phyloP scores from a whole-genome alignment of 2,888 invertebrate species.

The Ormia ochracea region DNA sequence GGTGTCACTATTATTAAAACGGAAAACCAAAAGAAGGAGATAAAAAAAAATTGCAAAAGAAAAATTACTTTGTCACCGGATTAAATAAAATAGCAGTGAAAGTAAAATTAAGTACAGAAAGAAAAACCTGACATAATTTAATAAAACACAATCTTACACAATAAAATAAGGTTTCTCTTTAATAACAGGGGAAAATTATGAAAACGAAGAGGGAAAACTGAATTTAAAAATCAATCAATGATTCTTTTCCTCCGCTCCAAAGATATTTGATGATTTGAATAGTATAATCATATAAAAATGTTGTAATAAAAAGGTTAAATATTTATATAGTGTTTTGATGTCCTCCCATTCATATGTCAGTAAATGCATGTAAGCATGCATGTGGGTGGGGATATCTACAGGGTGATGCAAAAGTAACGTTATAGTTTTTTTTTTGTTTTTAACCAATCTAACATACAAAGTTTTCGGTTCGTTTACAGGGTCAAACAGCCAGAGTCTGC shows the following conservation, averaged over 20 bases:
- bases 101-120: constrained; percentile 18
- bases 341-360: neutral
- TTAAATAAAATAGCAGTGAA: constrained; percentile 56
- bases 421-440: too few species aligned
- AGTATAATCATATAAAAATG: constrained; percentile 47
- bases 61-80: constrained; percentile 53
- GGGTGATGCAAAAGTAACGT: too few species aligned
- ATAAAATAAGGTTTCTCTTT: constrained; percentile 52
- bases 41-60: constrained; percentile 22
- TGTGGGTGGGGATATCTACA: too few species aligned
- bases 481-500: too few species aligned
- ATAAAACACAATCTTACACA: constrained; percentile 23
- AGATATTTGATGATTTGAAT: constrained; percentile 55
- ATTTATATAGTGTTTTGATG: constrained; percentile 6
- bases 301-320: constrained; percentile 36
- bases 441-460: too few species aligned
- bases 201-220: neutral
- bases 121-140: constrained; percentile 47
- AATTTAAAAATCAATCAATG: constrained; percentile 51
- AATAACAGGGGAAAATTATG: neutral
- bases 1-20: constrained; percentile 35
- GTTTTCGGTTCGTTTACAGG: too few species aligned
- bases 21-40: neutral
- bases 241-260: constrained; percentile 7
- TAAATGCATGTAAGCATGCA: neutral